Base-by-base conservation (phyloP, 2,113 vertebrate species). In the Oreochromis tanganicae region DNA sequence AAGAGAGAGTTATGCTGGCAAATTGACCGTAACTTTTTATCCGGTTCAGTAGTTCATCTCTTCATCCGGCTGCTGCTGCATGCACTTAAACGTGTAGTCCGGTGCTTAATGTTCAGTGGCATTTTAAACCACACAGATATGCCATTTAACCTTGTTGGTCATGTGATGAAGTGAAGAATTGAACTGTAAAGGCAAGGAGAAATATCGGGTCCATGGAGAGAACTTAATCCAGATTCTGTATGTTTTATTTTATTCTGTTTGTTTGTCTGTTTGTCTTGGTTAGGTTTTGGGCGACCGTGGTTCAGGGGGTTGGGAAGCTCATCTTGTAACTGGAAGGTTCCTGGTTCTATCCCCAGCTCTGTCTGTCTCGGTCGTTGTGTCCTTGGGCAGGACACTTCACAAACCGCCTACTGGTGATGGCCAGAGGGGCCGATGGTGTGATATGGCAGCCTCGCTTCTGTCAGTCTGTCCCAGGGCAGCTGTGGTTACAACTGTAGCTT, bases 91-190 rank as follows among this genome's bases (percentile, higher is more conserved):
- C n/a, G 59, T 52, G 29, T 36, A 68, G 48, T 10, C 61, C 21
- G 3, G 11, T 36, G 41, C 75, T 21, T 80, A 61, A 82, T 87
- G 80, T 81, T 87, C 46, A 19, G 78, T 90, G 90, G 83, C 83
- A 87, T 91, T 38, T 89, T 86, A 34, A 59, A 38, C 8, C 29
- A 85, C 54, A 85, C 27, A 89, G 43, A 84, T 82, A 21, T 56
- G 82, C 27, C 19, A 17, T 84, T 88, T 88, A 90, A 92, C 90
- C 81, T 66, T 29, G 36, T 46, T 66, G 81, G 63, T 81, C 73
- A 54, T 16, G 86, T 88, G 86, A 19, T 88, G 84, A 75, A 86
- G 34, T 21, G 73, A 68, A 63, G 56, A 52, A 32, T 2, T 66
- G 68, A 83, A 7, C 21, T 21, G 32, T 63, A 78, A 78, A 50